Conservation (phyloP, 37 sponge, comb jelly and placozoan genomes). For the Hexactinellida sp. region DNA sequence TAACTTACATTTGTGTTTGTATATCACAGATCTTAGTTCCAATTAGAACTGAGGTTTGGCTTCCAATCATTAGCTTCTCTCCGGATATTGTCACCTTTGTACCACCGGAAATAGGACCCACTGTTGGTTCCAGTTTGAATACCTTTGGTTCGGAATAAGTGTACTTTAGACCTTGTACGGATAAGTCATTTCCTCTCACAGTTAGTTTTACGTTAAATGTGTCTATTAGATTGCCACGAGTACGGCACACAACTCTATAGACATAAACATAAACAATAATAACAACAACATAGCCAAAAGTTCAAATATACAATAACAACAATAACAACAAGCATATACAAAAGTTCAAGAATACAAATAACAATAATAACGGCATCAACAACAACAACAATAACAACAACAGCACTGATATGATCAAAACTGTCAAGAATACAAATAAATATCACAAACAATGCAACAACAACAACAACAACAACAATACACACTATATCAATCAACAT, state of each 20-base stretch:
- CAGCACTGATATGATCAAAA: too few species aligned
- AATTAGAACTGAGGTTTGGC: background rate
- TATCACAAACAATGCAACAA: too few species aligned
- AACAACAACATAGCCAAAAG: too few species aligned
- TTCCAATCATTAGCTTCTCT: background rate
- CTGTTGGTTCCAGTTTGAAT: background rate
- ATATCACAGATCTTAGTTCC: constrained; percentile 1
- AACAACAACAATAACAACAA: too few species aligned
- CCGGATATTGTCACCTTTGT: background rate
- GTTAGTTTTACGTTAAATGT: background rate
- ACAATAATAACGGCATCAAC: too few species aligned
- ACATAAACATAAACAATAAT: background rate
- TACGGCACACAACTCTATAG: background rate
- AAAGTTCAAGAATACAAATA: too few species aligned
- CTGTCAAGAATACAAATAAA: too few species aligned
- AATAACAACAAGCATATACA: too few species aligned
- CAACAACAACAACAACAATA: too few species aligned
- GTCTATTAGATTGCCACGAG: background rate
- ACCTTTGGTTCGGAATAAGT: constrained; percentile 13
- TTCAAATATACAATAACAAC: too few species aligned
- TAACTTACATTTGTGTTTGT: background rate
- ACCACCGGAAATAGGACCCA: background rate
- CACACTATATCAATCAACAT: background rate
- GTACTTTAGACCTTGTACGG: background rate
- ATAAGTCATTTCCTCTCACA: background rate